phyloP scores from a whole-genome alignment of 2,888 invertebrate genomes.

The Melipona beecheii region DNA sequence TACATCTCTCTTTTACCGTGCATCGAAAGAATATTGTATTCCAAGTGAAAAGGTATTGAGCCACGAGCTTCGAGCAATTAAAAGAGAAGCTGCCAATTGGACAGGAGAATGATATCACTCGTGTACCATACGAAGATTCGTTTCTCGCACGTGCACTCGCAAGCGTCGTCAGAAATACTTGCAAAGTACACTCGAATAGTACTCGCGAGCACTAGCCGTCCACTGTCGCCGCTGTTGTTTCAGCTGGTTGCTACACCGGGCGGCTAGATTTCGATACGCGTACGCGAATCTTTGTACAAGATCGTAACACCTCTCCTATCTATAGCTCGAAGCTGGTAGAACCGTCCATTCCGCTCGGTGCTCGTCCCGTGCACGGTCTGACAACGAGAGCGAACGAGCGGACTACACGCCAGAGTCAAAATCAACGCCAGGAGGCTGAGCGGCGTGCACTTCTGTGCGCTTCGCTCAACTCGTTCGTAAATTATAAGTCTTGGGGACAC shows the following conservation, averaged over 20 bases:
- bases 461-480: slow-evolving; percentile 57
- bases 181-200: too few species aligned
- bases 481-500: slow-evolving; percentile 61
- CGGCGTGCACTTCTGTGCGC: slow-evolving; percentile 45
- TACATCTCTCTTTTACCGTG: too few species aligned
- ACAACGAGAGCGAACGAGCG: not conserved
- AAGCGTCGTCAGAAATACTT: too few species aligned
- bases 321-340: not conserved
- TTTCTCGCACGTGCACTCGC: too few species aligned
- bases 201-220: too few species aligned
- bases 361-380: not conserved
- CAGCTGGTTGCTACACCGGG: not conserved
- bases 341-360: slow-evolving; percentile 26
- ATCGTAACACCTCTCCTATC: slow-evolving; percentile 49
- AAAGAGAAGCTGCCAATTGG: too few species aligned
- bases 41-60: too few species aligned
- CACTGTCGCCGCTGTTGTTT: too few species aligned
- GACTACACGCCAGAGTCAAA: slow-evolving; percentile 1
- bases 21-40: too few species aligned
- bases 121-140: too few species aligned
- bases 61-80: too few species aligned
- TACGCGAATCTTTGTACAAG: slow-evolving; percentile 46
- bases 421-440: slow-evolving; percentile 32
- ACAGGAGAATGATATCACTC: too few species aligned
- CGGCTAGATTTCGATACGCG: slow-evolving; percentile 24